Evolutionary conservation across 2,797 vertebrate species (phyloP), one percentile per base, ranked within the genome.

Genomic region (Buceros bicornis): DNA sequence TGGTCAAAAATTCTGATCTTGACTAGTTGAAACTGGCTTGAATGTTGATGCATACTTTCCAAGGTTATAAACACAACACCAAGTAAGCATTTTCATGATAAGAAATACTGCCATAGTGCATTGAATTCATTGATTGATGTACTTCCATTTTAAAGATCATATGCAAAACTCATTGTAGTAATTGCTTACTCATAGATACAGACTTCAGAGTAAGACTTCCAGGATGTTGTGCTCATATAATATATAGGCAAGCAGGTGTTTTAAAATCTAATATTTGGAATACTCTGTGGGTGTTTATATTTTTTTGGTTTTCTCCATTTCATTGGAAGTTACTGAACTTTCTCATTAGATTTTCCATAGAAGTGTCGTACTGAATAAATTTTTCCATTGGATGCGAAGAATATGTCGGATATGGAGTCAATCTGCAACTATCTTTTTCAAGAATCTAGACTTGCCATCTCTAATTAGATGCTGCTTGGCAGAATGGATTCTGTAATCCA

Each of bases 391-490:
- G 48, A 69, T 95, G 61, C 54, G 83, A 65, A 95, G 50, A 91
- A 50, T 89, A 64, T 64, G 57, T 95, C 1, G 1, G 69, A 88
- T 86, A 57, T 56, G 50, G 87, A 94, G 62, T 93, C 26, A 91
- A 69, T 91, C 62, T 50, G 20, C 54, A 58, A 8, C 67, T 56
- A 1, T 85, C 81, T 92, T 88, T 70, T 86, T 88, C 66, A 79
- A 86, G 72, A 90, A 94, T 86, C 62, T 78, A 60, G 48, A 72
- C 8, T 90, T 95, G n/a, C 73, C 16, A 42, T 92, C 31, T 72
- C 73, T 90, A 95, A 95, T 96, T 93, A 95, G 85, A 79, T 81
- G 54, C 91, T 81, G 21, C 88, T 57, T 94, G 78, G 66, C 62
- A 73, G 2, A 91, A 91, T 90, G 81, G 85, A 74, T 96, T 96